These are phyloP conservation scores for Berghia stephanieae DNA, from an alignment of 1,140 invertebrate species.

Conservation along the genomic window DNA sequence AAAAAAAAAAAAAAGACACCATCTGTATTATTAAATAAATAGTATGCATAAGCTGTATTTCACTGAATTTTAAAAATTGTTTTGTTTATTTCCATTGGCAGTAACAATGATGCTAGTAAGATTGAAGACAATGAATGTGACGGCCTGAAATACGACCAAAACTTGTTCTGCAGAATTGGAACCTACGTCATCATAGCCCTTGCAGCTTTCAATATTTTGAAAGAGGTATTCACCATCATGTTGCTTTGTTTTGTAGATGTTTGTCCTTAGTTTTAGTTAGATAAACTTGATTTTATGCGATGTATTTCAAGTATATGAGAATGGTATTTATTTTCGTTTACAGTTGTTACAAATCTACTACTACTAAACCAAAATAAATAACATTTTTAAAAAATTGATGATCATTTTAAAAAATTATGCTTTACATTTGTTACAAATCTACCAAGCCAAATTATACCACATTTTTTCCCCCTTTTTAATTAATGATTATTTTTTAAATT, in stretches of 20 bases:
- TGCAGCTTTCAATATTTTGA: conserved; percentile 64
- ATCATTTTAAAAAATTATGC: too few relatives aligned
- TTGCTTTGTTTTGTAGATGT: neutral
- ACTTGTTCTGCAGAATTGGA: conserved; percentile 57
- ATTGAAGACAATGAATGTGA: conserved; percentile 31
- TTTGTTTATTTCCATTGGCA: neutral
- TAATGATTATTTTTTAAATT: too few relatives aligned
- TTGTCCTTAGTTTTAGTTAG: neutral
- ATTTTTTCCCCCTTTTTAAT: too few relatives aligned
- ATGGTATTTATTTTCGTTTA: too few relatives aligned
- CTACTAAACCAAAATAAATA: too few relatives aligned
- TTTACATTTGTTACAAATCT: conserved; percentile 65
- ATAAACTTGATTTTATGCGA: neutral
- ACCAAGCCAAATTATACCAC: conserved; percentile 66
- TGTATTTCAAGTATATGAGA: too few relatives aligned
- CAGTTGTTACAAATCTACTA: too few relatives aligned
- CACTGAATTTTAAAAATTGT: too few relatives aligned
- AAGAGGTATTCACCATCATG: conserved; percentile 60
- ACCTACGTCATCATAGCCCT: conserved; percentile 66
- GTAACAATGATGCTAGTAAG: neutral
- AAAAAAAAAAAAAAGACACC: too few relatives aligned
- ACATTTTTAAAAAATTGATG: too few relatives aligned
- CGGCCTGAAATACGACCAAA: conserved; percentile 34
- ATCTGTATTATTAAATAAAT: too few relatives aligned
- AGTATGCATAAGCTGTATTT: too few relatives aligned